Evolutionary conservation across 2,888 invertebrate species (phyloP).

Genomic region (Blera fallax): DNA sequence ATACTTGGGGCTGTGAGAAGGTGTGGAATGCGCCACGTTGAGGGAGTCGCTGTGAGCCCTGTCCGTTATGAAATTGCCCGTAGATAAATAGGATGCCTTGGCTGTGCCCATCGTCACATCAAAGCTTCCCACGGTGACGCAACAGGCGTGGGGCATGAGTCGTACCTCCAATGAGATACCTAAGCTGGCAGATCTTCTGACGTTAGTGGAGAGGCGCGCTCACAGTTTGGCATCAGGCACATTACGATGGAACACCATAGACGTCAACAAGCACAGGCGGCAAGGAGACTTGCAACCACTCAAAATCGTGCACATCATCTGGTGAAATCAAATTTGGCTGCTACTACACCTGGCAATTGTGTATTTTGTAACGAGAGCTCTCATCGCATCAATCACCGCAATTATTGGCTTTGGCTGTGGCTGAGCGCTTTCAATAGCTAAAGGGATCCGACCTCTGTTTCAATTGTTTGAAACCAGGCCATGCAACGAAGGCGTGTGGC

Average conservation of each 20-base stretch:
- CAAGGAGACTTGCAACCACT: neutral
- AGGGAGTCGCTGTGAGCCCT: too few species aligned
- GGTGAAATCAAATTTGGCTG: neutral
- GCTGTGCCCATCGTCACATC: too few species aligned
- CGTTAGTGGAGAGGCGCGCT: neutral
- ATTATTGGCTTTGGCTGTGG: neutral
- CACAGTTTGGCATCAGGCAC: neutral
- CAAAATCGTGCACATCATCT: neutral
- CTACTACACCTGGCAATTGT: neutral
- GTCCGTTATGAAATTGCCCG: too few species aligned
- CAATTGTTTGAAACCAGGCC: conserved; percentile 39
- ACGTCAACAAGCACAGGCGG: neutral
- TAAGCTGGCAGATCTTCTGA: neutral
- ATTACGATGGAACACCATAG: neutral
- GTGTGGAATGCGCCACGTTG: too few species aligned
- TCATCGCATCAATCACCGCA: neutral
- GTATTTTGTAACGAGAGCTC: neutral
- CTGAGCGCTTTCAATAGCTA: too few species aligned
- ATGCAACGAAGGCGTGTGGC: conserved; percentile 28
- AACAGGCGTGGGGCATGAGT: too few species aligned
- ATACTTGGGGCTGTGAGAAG: too few species aligned
- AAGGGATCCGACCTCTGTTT: conserved; percentile 37
- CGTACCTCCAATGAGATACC: neutral
- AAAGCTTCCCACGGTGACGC: too few species aligned
- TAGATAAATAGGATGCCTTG: too few species aligned